These are phyloP conservation scores for Hydrotaea cyrtoneurina DNA, from an alignment of 2,888 invertebrate species.

Conservation along the genomic window DNA sequence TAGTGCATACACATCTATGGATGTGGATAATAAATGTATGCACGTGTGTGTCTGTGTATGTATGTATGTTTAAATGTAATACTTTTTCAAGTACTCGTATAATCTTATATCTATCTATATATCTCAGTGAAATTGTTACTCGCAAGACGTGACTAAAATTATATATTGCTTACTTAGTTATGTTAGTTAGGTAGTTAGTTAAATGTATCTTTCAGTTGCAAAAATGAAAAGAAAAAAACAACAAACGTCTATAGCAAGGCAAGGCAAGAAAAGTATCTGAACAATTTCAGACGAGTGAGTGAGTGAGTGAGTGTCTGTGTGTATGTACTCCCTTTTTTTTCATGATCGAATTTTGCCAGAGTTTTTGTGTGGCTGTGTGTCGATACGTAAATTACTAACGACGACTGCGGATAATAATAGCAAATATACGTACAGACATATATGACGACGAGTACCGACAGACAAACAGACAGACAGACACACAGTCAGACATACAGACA, in stretches of 20 bases:
- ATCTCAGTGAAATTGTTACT: conserved; percentile 53
- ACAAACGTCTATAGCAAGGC: neutral
- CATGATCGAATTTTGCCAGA: conserved; percentile 28
- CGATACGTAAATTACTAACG: conserved; percentile 61
- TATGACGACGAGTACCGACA: neutral
- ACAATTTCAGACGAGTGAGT: neutral
- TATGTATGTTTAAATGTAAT: no score
- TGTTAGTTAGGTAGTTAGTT: conserved; percentile 13
- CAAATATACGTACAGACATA: neutral
- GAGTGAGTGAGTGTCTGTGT: neutral
- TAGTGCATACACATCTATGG: no score
- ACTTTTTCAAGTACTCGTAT: conserved; percentile 20
- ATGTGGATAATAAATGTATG: no score
- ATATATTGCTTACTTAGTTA: conserved; percentile 53
- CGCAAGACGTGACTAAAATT: conserved; percentile 66
- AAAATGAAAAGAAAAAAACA: neutral
- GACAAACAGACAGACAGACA: neutral
- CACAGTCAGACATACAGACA: neutral
- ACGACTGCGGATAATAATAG: conserved; percentile 52
- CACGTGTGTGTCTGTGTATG: no score
- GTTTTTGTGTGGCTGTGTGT: conserved; percentile 41
- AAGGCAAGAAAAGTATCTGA: neutral
- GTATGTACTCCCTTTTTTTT: conserved; percentile 55
- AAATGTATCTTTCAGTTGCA: conserved; percentile 51
- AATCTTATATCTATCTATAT: conserved; percentile 63